These are phyloP conservation scores for Apocheima hispidaria DNA, from an alignment of 2,888 invertebrate genomes.

Conservation along the genomic window DNA sequence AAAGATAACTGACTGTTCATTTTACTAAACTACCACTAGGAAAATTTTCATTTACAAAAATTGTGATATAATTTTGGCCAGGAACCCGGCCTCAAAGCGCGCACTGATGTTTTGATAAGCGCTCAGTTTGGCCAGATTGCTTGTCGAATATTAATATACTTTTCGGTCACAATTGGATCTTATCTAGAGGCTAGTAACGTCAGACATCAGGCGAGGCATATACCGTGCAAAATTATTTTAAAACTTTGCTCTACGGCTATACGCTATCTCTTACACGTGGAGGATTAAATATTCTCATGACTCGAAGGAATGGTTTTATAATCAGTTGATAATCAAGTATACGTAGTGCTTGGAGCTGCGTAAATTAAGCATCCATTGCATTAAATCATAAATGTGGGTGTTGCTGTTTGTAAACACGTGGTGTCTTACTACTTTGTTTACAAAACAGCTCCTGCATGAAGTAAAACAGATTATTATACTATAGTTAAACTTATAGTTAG, in stretches of 20 bases:
- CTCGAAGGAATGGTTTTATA: slow-evolving; percentile 9
- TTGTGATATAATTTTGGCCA: too few relatives aligned
- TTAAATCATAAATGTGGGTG: background rate
- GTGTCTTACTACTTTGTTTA: slow-evolving; percentile 1
- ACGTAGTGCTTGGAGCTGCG: background rate
- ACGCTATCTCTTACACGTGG: slow-evolving; percentile 29
- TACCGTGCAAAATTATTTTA: slow-evolving; percentile 24
- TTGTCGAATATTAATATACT: too few relatives aligned
- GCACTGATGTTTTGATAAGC: background rate
- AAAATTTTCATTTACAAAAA: too few relatives aligned
- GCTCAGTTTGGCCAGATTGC: background rate
- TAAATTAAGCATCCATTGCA: background rate
- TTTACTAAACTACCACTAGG: too few relatives aligned
- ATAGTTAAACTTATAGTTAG: background rate
- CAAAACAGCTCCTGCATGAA: too few relatives aligned
- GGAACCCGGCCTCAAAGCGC: too few relatives aligned
- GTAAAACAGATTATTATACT: too few relatives aligned
- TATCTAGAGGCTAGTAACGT: slow-evolving; percentile 26
- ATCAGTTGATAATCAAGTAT: background rate
- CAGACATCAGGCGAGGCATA: slow-evolving; percentile 27
- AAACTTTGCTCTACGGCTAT: slow-evolving; percentile 16
- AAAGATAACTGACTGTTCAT: too few relatives aligned
- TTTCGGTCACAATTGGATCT: slow-evolving; percentile 8
- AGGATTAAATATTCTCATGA: slow-evolving; percentile 17
- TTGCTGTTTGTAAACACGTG: slow-evolving; percentile 5